Percentiles rank a stretch among this genome's conserved stretches.
These are phyloP conservation scores for Oryzias dopingdopingensis DNA, from an alignment of 2,797 vertebrate species.

Conservation along the genomic window DNA sequence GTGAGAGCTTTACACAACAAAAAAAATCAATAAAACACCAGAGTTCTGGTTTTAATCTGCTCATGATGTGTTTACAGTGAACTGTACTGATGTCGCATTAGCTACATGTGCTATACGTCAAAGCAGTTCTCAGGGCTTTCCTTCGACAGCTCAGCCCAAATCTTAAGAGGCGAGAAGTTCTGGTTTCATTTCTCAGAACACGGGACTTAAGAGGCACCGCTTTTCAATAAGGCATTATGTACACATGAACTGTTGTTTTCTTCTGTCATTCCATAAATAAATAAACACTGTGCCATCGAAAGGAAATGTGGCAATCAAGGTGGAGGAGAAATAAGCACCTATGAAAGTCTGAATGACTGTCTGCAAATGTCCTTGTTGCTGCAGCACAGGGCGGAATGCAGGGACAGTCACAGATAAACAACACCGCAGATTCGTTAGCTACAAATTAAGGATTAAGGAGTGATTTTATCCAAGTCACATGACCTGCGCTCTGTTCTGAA, in stretches of 20 bases:
- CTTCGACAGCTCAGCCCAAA: slow-evolving; percentile 21
- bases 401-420: too few species aligned
- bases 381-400: too few species aligned
- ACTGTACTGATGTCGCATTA: slow-evolving; percentile 23
- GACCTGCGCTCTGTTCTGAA: slow-evolving; percentile 46
- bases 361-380: too few species aligned
- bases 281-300: slow-evolving; percentile 51
- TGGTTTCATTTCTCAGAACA: slow-evolving; percentile 34
- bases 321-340: slow-evolving; percentile 24
- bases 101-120: slow-evolving; percentile 40
- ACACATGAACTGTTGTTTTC: slow-evolving; percentile 45
- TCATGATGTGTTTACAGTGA: slow-evolving; percentile 29
- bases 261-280: slow-evolving; percentile 45
- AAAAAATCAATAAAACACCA: slow-evolving; percentile 18
- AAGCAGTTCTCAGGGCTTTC: slow-evolving; percentile 33
- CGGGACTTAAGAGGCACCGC: slow-evolving; percentile 57
- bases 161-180: slow-evolving; percentile 32
- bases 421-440: too few species aligned
- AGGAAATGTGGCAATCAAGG: slow-evolving; percentile 24
- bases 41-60: slow-evolving; percentile 33
- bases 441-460: slow-evolving; percentile 21
- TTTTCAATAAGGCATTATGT: slow-evolving; percentile 67
- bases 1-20: slow-evolving; percentile 13
- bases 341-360: slow-evolving; percentile 1
- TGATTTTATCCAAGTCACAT: slow-evolving; percentile 25